Base-by-base conservation (phyloP, 2,113 vertebrate genomes). In the Apteryx mantelli region DNA sequence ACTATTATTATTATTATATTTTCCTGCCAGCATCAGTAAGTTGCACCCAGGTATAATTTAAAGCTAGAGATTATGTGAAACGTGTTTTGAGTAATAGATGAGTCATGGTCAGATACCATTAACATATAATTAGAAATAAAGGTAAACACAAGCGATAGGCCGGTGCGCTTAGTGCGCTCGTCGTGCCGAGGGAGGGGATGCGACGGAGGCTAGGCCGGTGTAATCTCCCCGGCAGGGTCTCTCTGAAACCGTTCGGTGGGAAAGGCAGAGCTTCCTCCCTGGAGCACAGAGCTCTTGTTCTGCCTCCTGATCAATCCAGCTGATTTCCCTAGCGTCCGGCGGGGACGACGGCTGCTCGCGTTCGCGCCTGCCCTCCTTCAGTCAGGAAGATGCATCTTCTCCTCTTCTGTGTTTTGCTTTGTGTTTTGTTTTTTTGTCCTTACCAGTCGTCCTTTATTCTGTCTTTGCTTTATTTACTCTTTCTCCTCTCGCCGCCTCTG, bases 91-190 rank as follows among this genome's bases (percentile, higher is more conserved):
- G 91, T 95, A 94, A 88, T 6, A 91, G 81, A 95, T 94, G 82
- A 70, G 53, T 42, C 85, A 50, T 68, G 85, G 84, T 18, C 70
- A 63, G 77, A 74, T 91, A 40, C 87, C 0, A 0, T 95, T 97
- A 95, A 12, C 86, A 10, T 66, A 50, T 89, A 96, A 95, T 96
- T 97, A 96, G 92, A 90, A 95, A 65, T 86, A 66, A 73, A 94
- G 95, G 91, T 93, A 87, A 91, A 89, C 65, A 69, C 66, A 42
- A 66, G 52, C 0, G 63, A 74, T 70, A 68, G 0, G 66, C 3
- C 34, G 52, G 32, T 34, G 5, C 24, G 38, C 80, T 90, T 40
- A 15, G 34, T 66, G 70, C 34, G 3, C 34, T 76, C 36, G 7
- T 38, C 36, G 36, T 38, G 36, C 36, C 36, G 36, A 38, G 36